A percentile compares a stretch with the other conserved stretches of the same genome.
Evolutionary conservation across 2,797 vertebrate species (phyloP).

Genomic region (Dipus sagitta): DNA sequence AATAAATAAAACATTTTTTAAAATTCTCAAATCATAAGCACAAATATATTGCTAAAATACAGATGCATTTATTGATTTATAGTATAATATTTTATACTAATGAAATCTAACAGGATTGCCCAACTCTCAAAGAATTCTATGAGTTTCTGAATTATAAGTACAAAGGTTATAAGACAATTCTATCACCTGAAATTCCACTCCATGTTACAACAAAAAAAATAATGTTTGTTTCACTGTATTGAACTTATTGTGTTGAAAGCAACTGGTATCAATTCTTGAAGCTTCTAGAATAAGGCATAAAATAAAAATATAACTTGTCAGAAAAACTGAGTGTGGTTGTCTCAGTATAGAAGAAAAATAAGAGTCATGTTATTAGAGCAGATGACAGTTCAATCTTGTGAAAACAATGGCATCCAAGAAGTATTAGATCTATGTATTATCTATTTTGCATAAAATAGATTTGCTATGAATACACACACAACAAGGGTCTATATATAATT

Average conservation of each 20-base stretch:
- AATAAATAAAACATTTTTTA: not conserved
- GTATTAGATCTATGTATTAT: constrained; percentile 69
- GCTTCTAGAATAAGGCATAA: constrained; percentile 68
- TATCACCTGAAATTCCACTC: constrained; percentile 34
- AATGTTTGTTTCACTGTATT: constrained; percentile 19
- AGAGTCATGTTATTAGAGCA: constrained; percentile 61
- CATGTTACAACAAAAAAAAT: not conserved
- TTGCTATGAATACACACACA: constrained; percentile 72
- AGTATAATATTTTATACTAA: not conserved
- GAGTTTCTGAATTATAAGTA: constrained; percentile 43
- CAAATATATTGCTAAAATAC: not conserved
- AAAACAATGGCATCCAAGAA: constrained; percentile 68
- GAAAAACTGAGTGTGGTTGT: constrained; percentile 63
- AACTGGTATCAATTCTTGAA: constrained; percentile 70
- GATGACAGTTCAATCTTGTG: constrained; percentile 76
- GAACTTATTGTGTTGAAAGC: constrained; percentile 65
- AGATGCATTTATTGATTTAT: not conserved
- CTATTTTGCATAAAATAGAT: constrained; percentile 72
- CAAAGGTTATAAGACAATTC: constrained; percentile 51
- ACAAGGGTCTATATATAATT: constrained; percentile 63
- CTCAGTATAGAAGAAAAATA: constrained; percentile 30
- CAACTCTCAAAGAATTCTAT: not conserved
- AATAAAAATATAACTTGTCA: constrained; percentile 74
- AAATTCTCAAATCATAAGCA: constrained; percentile 22
- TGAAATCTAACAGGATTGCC: not conserved